Evolutionary conservation across 1,140 invertebrate genomes (phyloP), one percentile per base, ranked within the genome.

Genomic region (Solenopsis fugax): DNA sequence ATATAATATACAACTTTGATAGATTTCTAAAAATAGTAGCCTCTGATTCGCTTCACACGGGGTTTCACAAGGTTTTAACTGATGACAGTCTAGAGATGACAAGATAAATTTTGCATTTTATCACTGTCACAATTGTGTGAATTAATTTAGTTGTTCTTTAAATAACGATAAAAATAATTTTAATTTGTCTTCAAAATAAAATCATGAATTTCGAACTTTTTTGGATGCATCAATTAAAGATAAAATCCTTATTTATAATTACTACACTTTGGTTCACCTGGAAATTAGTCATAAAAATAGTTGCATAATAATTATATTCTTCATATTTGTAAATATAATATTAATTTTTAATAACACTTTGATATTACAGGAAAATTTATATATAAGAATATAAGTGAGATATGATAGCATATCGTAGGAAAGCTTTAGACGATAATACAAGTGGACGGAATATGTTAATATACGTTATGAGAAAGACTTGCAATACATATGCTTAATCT

Each of bases 381-480:
- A 4, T 67, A 67, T 0, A n/a, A 67, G 41, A 67, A 10, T 45
- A 67, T 75, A 73, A 82, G 41, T 58, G 13, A 65, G 18, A 81
- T 34, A 29, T 29, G 21, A 80, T 62, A 62, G 37, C 37, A 50
- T 67, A 60, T 67, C 18, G n/a, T 41, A 67, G 1, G 37, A 67
- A 45, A 67, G 37, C 10, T 67, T 9, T 67, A 45, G 41, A 45
- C 9, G 34, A 67, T 21, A 13, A 7, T 45, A 65, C 37, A 82
- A 82, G 13, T 73, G 80, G 80, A 84, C 80, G 80, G 80, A 84
- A 73, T 72, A 73, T 9, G 21, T 72, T 12, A 80, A 52, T 48
- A 81, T 4, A 21, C 16, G 21, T 21, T 24, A 48, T 21, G 10
- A 71, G 12, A 73, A 48, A 72, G n/a, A 52, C 10, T 62, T 64